These are phyloP conservation scores for Idaea straminata DNA, from an alignment of 2,888 invertebrate genomes.

Conservation along the genomic window DNA sequence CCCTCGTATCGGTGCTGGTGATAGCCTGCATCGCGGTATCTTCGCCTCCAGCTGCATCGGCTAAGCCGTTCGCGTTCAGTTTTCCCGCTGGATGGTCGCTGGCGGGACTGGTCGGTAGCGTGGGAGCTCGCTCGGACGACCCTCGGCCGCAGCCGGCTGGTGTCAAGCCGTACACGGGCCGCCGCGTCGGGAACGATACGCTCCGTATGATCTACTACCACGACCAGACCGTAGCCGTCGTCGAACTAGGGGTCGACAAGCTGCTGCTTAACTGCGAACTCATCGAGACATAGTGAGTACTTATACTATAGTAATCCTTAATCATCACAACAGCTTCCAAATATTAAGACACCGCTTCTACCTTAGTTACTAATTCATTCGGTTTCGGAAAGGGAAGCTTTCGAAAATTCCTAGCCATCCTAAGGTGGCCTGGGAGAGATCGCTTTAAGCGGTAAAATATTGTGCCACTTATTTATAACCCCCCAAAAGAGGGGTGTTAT, in stretches of 20 bases:
- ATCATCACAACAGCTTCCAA: too few relatives aligned
- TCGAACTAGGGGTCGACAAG: slow-evolving; percentile 87
- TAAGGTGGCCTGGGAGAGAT: too few relatives aligned
- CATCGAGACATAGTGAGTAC: slow-evolving; percentile 92
- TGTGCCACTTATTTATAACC: too few relatives aligned
- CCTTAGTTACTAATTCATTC: too few relatives aligned
- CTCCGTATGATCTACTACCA: slow-evolving; percentile 88
- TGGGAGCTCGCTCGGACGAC: slow-evolving; percentile 60
- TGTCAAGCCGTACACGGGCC: slow-evolving; percentile 83
- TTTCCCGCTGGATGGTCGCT: slow-evolving; percentile 74
- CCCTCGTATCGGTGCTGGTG: slow-evolving; percentile 63
- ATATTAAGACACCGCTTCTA: too few relatives aligned
- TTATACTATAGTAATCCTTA: background rate
- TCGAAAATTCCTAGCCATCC: too few relatives aligned
- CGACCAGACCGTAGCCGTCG: slow-evolving; percentile 91
- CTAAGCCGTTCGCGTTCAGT: slow-evolving; percentile 71
- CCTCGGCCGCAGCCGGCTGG: slow-evolving; percentile 60
- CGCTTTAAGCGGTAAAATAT: too few relatives aligned
- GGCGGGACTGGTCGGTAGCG: slow-evolving; percentile 66
- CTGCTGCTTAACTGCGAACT: slow-evolving; percentile 88
- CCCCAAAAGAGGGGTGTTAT: too few relatives aligned
- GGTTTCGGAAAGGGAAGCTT: too few relatives aligned
- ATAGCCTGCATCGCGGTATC: slow-evolving; percentile 70
- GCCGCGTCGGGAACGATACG: slow-evolving; percentile 83
- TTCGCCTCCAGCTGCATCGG: slow-evolving; percentile 68